Percentiles rank a stretch among this genome's conserved stretches.
Conservation (phyloP, 2,113 vertebrate genomes). For the Heterotis niloticus region DNA sequence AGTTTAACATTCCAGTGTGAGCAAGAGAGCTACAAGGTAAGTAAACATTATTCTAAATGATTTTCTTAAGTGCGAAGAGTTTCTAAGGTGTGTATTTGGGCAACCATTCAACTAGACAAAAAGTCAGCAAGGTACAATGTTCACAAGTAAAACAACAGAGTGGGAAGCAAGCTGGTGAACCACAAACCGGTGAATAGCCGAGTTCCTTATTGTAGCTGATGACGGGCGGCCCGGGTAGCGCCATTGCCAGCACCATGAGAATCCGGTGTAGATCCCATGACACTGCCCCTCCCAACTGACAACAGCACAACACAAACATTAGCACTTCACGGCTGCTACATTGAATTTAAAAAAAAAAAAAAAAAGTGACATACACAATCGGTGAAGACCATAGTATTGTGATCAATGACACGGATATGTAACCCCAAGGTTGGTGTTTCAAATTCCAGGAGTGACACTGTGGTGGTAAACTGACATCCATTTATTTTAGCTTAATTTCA, state of each 20-base stretch:
- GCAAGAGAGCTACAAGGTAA: no score
- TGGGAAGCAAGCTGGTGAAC: background rate
- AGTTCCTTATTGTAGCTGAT: slow-evolving; percentile 54
- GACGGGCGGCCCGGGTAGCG: slow-evolving; percentile 64
- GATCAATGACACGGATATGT: no score
- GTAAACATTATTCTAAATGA: no score
- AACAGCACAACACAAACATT: slow-evolving; percentile 13
- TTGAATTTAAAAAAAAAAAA: no score
- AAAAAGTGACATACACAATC: background rate
- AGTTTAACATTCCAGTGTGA: background rate
- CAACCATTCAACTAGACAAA: background rate
- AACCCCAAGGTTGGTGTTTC: no score
- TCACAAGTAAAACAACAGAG: background rate
- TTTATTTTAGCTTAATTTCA: no score
- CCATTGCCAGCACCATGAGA: slow-evolving; percentile 63
- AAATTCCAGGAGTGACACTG: no score
- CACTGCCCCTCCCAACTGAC: slow-evolving; percentile 51
- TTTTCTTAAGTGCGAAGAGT: no score
- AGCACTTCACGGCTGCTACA: no score
- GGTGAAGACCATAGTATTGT: no score
- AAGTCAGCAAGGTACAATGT: background rate
- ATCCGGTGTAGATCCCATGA: slow-evolving; percentile 47
- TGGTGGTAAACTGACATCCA: no score
- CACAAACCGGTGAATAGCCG: slow-evolving; percentile 41
- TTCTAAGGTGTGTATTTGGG: background rate